phyloP scores from a whole-genome alignment of 2,888 invertebrate genomes.

The Habrosyne pyritoides region DNA sequence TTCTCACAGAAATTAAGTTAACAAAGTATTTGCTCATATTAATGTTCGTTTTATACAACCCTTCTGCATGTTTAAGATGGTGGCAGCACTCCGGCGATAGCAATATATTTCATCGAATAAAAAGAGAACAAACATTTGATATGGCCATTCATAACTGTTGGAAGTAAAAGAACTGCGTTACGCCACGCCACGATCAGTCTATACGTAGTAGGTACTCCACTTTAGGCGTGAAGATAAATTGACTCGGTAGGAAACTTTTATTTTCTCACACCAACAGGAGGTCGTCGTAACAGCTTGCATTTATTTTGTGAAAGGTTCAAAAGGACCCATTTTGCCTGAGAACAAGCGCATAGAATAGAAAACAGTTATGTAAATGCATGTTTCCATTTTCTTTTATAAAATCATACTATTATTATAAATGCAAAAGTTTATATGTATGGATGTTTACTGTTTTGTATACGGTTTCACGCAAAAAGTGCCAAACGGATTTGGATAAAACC shows the following conservation, averaged over 20 bases:
- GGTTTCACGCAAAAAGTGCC: too few relatives aligned
- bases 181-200: constrained; percentile 38
- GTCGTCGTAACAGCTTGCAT: constrained; percentile 60
- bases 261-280: constrained; percentile 36
- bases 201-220: constrained; percentile 33
- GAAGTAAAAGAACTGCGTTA: constrained; percentile 40
- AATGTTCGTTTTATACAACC: neutral
- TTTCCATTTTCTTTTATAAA: neutral
- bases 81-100: neutral
- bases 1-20: too few relatives aligned
- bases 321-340: constrained; percentile 19
- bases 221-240: constrained; percentile 56
- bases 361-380: neutral
- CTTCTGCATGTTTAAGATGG: too few relatives aligned
- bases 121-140: constrained; percentile 8
- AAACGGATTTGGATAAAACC: too few relatives aligned
- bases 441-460: neutral
- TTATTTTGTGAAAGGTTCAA: constrained; percentile 60
- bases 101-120: neutral
- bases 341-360: neutral
- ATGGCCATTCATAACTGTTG: constrained; percentile 25
- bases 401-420: too few relatives aligned
- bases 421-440: too few relatives aligned
- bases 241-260: constrained; percentile 58
- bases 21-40: neutral